Evolutionary conservation across 1,140 invertebrate genomes (phyloP).

Genomic region (Trachelipus rathkii): DNA sequence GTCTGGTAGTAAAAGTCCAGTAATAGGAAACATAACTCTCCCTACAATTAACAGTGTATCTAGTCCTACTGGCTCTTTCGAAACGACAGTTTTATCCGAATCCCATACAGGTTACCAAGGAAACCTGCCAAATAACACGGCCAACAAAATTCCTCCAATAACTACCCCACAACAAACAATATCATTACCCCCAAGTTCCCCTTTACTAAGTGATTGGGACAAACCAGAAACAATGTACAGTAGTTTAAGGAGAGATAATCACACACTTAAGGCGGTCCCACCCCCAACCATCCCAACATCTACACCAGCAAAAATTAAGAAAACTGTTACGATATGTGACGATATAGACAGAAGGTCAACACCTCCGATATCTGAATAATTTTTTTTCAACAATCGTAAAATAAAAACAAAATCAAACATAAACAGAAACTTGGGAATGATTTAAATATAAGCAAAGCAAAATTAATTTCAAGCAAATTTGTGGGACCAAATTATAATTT

Average conservation of each 20-base stretch:
- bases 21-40: neutral
- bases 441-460: too few relatives aligned
- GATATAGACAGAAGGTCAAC: conserved; percentile 1
- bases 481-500: too few relatives aligned
- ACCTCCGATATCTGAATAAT: neutral
- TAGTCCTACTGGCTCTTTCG: conserved; percentile 18
- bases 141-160: neutral
- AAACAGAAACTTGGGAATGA: too few relatives aligned
- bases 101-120: neutral
- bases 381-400: too few relatives aligned
- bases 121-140: neutral
- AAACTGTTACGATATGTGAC: conserved; percentile 31
- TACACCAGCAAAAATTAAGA: conserved; percentile 22
- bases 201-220: conserved; percentile 1
- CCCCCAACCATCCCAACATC: conserved; percentile 28
- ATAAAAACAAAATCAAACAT: too few relatives aligned
- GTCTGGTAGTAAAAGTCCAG: conserved; percentile 3
- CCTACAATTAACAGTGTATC: conserved; percentile 24
- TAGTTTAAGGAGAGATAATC: conserved; percentile 21
- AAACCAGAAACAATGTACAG: conserved; percentile 6
- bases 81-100: conserved; percentile 19
- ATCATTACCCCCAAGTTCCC: neutral
- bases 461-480: too few relatives aligned
- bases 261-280: conserved; percentile 25
- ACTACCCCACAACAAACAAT: conserved; percentile 4